Percentiles rank a stretch among this genome's conserved stretches.
Evolutionary conservation across 2,113 vertebrate species (phyloP).

Genomic region (Dromaius novaehollandiae): DNA sequence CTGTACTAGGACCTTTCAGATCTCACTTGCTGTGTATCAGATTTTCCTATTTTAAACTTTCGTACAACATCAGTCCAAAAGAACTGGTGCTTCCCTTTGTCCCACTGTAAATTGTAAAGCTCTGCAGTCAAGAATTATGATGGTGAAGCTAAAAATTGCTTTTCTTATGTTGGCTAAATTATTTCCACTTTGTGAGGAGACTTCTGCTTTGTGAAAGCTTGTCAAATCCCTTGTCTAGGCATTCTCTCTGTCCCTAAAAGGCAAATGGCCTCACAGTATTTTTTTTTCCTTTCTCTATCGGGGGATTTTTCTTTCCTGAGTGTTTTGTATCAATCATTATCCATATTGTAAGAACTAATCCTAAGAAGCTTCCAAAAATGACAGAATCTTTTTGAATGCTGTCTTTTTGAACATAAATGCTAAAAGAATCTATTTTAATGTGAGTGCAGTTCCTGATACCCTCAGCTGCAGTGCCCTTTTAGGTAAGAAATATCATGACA

Average conservation of each 20-base stretch:
- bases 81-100: not conserved
- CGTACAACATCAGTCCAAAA: not conserved
- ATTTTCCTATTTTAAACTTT: conserved; percentile 20
- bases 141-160: conserved; percentile 22
- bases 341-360: conserved; percentile 12
- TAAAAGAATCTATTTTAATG: conserved; percentile 74
- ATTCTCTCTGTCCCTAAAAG: conserved; percentile 18
- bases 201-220: not conserved
- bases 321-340: conserved; percentile 29
- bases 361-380: conserved; percentile 51
- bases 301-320: not conserved
- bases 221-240: not conserved
- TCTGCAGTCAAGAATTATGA: conserved; percentile 9
- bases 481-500: conserved; percentile 78
- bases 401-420: conserved; percentile 55
- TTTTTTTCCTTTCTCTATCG: not conserved
- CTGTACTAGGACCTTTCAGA: not conserved
- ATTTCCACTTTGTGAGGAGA: not conserved
- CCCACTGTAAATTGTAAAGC: not conserved
- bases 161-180: conserved; percentile 17
- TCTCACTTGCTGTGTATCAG: not conserved
- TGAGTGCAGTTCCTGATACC: conserved; percentile 57
- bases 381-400: conserved; percentile 49
- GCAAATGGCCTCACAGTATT: not conserved
- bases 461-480: conserved; percentile 72